Conservation (phyloP, 2,888 invertebrate species). For the Tachystola acroxantha region DNA sequence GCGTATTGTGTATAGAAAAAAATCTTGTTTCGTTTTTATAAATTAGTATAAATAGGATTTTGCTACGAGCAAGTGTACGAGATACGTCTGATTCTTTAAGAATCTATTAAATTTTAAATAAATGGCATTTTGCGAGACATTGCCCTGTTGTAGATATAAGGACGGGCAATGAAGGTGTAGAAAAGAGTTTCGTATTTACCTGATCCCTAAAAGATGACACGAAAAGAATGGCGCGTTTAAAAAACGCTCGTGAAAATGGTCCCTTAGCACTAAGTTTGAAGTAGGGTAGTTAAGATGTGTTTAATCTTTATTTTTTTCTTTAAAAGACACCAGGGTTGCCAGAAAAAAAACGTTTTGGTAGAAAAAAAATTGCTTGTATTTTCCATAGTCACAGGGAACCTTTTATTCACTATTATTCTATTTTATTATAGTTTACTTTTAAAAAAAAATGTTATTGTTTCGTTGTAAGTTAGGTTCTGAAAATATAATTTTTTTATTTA, state of each 20-base stretch:
- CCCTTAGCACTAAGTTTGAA: slow-evolving; percentile 7
- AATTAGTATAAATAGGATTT: too few species aligned
- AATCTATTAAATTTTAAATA: too few species aligned
- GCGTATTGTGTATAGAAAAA: too few species aligned
- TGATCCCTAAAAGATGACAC: too few species aligned
- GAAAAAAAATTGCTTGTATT: slow-evolving; percentile 5
- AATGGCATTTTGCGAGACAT: too few species aligned
- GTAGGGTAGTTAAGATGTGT: slow-evolving; percentile 5
- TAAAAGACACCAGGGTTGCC: slow-evolving; percentile 8
- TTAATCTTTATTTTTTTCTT: slow-evolving; percentile 9
- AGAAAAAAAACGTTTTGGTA: slow-evolving; percentile 9
- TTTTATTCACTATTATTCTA: background rate
- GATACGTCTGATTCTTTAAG: too few species aligned
- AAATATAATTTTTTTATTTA: background rate
- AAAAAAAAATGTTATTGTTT: background rate
- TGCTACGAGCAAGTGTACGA: too few species aligned
- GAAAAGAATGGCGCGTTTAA: too few species aligned
- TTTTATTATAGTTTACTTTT: slow-evolving; percentile 1
- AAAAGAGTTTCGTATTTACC: too few species aligned
- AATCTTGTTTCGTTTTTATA: too few species aligned
- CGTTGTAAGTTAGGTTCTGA: background rate
- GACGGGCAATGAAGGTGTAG: too few species aligned
- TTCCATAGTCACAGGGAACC: background rate
- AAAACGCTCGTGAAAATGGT: background rate
- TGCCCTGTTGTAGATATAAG: too few species aligned